Conservation (phyloP, 2,888 invertebrate genomes). For the Heliconius sara region DNA sequence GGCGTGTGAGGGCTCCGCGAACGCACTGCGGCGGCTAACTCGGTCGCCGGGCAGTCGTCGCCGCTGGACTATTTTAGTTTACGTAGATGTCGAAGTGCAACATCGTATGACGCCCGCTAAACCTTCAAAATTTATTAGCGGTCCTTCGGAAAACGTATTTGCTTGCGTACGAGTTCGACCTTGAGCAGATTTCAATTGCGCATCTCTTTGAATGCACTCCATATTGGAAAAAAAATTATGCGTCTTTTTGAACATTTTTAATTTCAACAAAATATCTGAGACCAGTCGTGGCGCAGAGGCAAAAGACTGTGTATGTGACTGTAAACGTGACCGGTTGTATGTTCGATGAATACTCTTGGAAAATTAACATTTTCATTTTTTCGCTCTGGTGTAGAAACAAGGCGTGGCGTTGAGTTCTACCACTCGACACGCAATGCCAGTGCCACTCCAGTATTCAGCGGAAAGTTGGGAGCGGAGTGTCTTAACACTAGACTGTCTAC, state of each 20-base stretch:
- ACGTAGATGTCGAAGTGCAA: slow-evolving; percentile 83
- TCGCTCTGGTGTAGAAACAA: too few relatives aligned
- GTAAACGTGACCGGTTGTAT: too few relatives aligned
- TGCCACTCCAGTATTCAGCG: too few relatives aligned
- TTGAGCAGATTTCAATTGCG: slow-evolving; percentile 25
- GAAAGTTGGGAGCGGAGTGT: too few relatives aligned
- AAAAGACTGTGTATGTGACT: too few relatives aligned
- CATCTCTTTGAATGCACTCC: neutral
- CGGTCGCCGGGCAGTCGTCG: slow-evolving; percentile 79
- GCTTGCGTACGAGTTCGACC: slow-evolving; percentile 32
- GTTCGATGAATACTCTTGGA: too few relatives aligned
- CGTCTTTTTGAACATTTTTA: neutral
- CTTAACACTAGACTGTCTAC: too few relatives aligned
- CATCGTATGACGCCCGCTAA: slow-evolving; percentile 71
- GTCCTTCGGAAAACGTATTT: slow-evolving; percentile 36
- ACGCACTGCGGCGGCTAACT: slow-evolving; percentile 78
- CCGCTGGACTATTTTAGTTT: slow-evolving; percentile 82
- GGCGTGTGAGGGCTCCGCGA: slow-evolving; percentile 80
- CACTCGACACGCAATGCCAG: too few relatives aligned
- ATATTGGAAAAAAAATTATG: neutral
- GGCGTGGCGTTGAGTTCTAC: too few relatives aligned
- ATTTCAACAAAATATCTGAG: neutral
- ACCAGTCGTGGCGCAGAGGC: neutral
- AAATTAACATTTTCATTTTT: too few relatives aligned
- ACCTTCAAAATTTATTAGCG: slow-evolving; percentile 65